Percentiles rank a stretch among this genome's conserved stretches.
Conservation (phyloP, 2,888 invertebrate species). For the Lomographa bimaculata region DNA sequence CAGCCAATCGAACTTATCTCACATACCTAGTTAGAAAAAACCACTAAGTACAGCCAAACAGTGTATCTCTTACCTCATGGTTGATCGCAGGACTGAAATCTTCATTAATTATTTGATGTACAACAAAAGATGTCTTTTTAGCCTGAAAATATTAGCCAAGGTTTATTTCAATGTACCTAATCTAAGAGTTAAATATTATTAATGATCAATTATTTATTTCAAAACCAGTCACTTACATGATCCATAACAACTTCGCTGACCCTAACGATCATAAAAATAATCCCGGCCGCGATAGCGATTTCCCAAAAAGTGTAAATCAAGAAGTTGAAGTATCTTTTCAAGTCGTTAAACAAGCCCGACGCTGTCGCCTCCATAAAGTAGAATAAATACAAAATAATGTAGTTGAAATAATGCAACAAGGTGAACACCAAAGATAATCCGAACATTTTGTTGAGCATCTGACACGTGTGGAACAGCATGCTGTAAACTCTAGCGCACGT, state of each 20-base stretch:
- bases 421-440: constrained; percentile 52
- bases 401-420: constrained; percentile 42
- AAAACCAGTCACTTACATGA: constrained; percentile 57
- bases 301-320: constrained; percentile 59
- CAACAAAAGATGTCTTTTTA: constrained; percentile 44
- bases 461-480: constrained; percentile 46
- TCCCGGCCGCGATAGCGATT: constrained; percentile 44
- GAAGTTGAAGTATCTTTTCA: constrained; percentile 50
- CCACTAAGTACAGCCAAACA: no score
- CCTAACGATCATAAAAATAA: constrained; percentile 47
- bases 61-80: constrained; percentile 58
- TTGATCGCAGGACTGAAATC: constrained; percentile 48
- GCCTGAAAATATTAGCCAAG: constrained; percentile 49
- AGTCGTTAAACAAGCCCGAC: constrained; percentile 55
- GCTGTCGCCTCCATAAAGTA: constrained; percentile 72
- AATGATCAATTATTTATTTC: no score
- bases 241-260: constrained; percentile 48
- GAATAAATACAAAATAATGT: constrained; percentile 56
- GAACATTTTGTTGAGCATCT: constrained; percentile 44
- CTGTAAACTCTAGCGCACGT: constrained; percentile 54
- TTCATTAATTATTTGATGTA: constrained; percentile 59
- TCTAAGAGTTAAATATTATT: no score
- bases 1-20: no score
- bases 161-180: no score
- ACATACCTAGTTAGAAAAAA: no score